Evolutionary conservation across 2,113 vertebrate species (phyloP).

Genomic region (Menura novaehollandiae): DNA sequence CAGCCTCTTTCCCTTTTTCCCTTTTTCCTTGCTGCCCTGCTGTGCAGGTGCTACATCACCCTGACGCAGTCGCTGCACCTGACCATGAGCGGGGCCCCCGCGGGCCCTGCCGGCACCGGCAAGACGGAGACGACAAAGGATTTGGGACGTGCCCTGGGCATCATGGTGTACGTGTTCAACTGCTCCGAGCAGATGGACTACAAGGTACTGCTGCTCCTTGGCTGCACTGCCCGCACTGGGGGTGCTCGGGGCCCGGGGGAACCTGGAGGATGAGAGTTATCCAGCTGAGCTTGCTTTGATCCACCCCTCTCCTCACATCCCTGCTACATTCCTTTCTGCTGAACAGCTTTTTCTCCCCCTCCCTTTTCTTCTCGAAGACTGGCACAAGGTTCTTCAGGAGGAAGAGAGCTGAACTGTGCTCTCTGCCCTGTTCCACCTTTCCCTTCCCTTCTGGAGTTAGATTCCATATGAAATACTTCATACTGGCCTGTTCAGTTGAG

Average conservation of each 20-base stretch:
- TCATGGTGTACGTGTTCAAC: constrained; percentile 98
- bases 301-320: background rate
- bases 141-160: constrained; percentile 87
- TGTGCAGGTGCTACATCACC: constrained; percentile 90
- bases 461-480: background rate
- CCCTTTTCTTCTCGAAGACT: background rate
- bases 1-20: background rate
- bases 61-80: constrained; percentile 94
- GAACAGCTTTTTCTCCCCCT: background rate
- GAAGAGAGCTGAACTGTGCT: background rate
- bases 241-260: rapidly evolving
- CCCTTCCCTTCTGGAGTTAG: background rate
- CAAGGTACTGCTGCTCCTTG: constrained; percentile 73
- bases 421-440: background rate
- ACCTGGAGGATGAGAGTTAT: background rate
- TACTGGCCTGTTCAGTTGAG: background rate
- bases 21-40: background rate
- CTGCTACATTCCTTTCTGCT: background rate
- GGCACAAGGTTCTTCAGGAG: background rate
- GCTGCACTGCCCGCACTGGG: rapidly evolving
- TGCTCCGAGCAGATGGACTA: constrained; percentile 99
- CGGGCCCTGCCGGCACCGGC: constrained; percentile 92
- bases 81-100: constrained; percentile 92
- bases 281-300: background rate
- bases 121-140: constrained; percentile 98